Percentiles rank a stretch among this genome's conserved stretches.
Conservation (phyloP, 1,140 invertebrate species). For the Cephus cinctus region DNA sequence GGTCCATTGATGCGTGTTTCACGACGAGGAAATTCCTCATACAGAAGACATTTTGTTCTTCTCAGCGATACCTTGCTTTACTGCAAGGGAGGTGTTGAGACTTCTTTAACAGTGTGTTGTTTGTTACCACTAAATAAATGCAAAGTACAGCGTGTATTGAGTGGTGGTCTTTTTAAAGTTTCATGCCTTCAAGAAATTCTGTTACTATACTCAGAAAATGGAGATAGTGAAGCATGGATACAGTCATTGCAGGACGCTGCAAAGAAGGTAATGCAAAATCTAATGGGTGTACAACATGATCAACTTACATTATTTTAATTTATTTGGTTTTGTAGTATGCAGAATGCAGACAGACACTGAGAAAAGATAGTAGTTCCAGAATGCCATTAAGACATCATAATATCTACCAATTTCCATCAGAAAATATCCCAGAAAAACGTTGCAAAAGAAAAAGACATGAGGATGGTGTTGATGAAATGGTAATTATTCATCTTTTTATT, state of each 20-base stretch:
- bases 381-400: slow-evolving; percentile 59
- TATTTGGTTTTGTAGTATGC: slow-evolving; percentile 43
- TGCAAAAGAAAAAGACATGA: slow-evolving; percentile 40
- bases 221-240: slow-evolving; percentile 60
- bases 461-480: slow-evolving; percentile 32
- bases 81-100: slow-evolving; percentile 59
- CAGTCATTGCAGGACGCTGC: slow-evolving; percentile 58
- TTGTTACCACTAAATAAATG: slow-evolving; percentile 65
- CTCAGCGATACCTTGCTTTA: slow-evolving; percentile 57
- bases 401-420: slow-evolving; percentile 48
- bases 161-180: slow-evolving; percentile 59
- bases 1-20: slow-evolving; percentile 68
- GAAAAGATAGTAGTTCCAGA: slow-evolving; percentile 63
- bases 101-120: slow-evolving; percentile 59
- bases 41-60: slow-evolving; percentile 58
- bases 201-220: slow-evolving; percentile 59
- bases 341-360: slow-evolving; percentile 60
- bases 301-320: slow-evolving; percentile 5
- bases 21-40: slow-evolving; percentile 54
- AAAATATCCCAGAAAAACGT: slow-evolving; percentile 30
- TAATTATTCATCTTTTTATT: slow-evolving; percentile 29
- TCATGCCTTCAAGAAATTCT: slow-evolving; percentile 60
- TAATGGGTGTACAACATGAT: slow-evolving; percentile 1
- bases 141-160: slow-evolving; percentile 58
- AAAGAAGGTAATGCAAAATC: slow-evolving; percentile 44